Conservation (phyloP, 2,888 invertebrate species). For the Malacosoma neustria region DNA sequence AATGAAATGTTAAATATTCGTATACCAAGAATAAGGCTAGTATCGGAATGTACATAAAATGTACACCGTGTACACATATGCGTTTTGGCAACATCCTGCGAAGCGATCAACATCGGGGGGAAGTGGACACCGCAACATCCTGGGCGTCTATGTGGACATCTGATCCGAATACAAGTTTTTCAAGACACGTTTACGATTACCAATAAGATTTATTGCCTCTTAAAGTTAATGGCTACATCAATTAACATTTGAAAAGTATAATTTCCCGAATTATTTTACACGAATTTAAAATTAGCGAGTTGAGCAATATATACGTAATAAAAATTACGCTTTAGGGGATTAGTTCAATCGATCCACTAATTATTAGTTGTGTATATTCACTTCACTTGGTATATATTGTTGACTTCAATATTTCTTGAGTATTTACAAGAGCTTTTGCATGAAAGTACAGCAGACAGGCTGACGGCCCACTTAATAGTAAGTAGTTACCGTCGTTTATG, state of each 20-base stretch:
- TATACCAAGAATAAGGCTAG: constrained; percentile 39
- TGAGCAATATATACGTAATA: neutral
- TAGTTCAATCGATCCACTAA: no score
- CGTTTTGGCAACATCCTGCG: constrained; percentile 70
- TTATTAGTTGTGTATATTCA: no score
- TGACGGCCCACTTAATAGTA: no score
- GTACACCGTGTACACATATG: constrained; percentile 22
- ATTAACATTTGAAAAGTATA: neutral
- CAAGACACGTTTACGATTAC: neutral
- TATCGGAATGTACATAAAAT: constrained; percentile 30
- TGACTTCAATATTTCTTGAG: no score
- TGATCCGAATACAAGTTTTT: neutral
- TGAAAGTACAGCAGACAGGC: no score
- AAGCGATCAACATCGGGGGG: constrained; percentile 46
- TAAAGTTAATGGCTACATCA: neutral
- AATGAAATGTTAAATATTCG: constrained; percentile 31
- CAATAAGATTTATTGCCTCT: neutral
- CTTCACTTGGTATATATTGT: no score
- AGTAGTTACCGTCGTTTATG: no score
- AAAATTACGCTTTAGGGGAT: no score
- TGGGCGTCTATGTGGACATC: constrained; percentile 21
- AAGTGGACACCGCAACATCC: constrained; percentile 71
- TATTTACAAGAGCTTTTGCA: no score
- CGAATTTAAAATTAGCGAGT: neutral
- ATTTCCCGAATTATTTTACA: neutral